Percentiles rank a stretch among this genome's conserved stretches.
These are phyloP conservation scores for Trichacis sp. DNA, from an alignment of 2,888 invertebrate genomes.

Conservation along the genomic window DNA sequence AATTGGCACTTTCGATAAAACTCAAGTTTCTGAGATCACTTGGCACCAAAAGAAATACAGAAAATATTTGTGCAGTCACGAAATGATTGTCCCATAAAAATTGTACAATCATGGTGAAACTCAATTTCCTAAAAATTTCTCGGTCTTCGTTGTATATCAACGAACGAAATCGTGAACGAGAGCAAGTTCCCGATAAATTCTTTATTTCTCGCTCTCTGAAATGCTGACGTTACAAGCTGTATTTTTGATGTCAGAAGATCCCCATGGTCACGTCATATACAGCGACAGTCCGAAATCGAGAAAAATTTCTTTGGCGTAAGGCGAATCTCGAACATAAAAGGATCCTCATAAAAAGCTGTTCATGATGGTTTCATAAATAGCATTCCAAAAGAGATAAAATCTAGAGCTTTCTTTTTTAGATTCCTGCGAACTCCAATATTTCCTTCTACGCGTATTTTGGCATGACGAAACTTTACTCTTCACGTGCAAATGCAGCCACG, in stretches of 20 bases:
- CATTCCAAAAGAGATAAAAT: constrained; percentile 15
- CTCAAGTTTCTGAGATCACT: too few relatives aligned
- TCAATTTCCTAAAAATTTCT: too few relatives aligned
- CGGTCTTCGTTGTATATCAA: too few relatives aligned
- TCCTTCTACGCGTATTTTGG: constrained; percentile 17
- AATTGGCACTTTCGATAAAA: too few relatives aligned
- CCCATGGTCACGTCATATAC: constrained; percentile 9
- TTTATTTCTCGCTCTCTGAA: too few relatives aligned
- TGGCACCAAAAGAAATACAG: too few relatives aligned
- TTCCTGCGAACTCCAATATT: constrained; percentile 20
- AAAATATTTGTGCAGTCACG: too few relatives aligned
- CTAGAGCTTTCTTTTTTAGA: constrained; percentile 13
- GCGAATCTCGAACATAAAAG: constrained; percentile 14
- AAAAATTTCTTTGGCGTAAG: constrained; percentile 6
- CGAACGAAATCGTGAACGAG: too few relatives aligned
- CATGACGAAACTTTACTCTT: constrained; percentile 22
- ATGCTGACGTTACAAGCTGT: neutral
- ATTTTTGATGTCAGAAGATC: constrained; percentile 8
- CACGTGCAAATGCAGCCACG: constrained; percentile 22
- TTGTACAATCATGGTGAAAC: too few relatives aligned
- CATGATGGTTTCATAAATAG: constrained; percentile 24
- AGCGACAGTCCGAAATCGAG: constrained; percentile 9
- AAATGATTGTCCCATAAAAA: too few relatives aligned
- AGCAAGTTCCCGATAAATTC: too few relatives aligned
- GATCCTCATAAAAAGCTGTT: constrained; percentile 24